Base-by-base conservation (phyloP, 2,797 vertebrate genomes). In the Lagodon rhomboides region DNA sequence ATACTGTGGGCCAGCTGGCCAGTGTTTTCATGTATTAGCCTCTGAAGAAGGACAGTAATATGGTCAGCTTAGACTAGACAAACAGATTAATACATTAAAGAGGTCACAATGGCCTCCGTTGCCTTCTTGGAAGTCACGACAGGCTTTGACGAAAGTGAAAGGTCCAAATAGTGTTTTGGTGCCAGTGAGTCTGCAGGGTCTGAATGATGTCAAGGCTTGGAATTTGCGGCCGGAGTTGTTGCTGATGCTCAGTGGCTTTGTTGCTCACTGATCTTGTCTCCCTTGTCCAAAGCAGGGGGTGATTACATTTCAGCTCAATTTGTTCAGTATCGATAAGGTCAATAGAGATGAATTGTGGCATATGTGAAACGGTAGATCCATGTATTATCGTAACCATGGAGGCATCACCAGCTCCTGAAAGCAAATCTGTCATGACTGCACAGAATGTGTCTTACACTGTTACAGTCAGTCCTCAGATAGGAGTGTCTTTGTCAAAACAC, bases 1-100 rank as follows among this genome's bases (percentile, higher is more conserved):
- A 94, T 95, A 93, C 75, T 82, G 80, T 41, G 77, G 92, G 92
- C 92, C 92, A 94, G 93, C 94, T 95, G 94, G 94, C 86, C 90
- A 93, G 84, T 90, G 94, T 95, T 93, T 94, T 93, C 88, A 13
- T 84, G 79, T 91, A 91, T 94, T 93, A 93, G 92, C 88, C 86
- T 85, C 83, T 73, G 89, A 91, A 91, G 89, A 89, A 68, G 66
- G 93, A 95, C 94, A 93, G 92, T 95, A 95, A 96, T 95, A 83
- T 81, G 92, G 86, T 89, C 90, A 90, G 86, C 80, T 90, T 88
- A 87, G 93, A 93, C 91, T 91, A 93, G 90, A 87, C 85, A 92
- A 93, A 91, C 86, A 91, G 90, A 93, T 92, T 91, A 93, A 94
- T 93, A 86, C 79, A 90, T 92, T 94, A 91, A 85, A 88, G 86